Base-by-base conservation (phyloP, 1,140 invertebrate genomes). In the Sarcophaga bullata region DNA sequence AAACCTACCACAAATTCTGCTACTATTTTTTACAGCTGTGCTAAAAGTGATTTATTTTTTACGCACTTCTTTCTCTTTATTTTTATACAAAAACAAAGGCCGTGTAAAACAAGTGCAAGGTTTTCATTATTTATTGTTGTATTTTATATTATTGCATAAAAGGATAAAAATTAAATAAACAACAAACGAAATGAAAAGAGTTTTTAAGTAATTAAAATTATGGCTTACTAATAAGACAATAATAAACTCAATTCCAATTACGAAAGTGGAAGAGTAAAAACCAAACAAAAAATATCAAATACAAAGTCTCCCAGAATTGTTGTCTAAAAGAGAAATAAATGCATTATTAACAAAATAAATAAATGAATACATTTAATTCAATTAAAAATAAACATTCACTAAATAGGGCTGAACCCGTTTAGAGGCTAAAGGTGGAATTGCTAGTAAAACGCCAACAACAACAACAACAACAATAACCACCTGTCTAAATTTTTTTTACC, bases 21-120 rank as follows among this genome's bases (percentile, higher is more conserved):
- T 58, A 58, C 54, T 58, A 58, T n/a, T n/a, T 58, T n/a, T 19
- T 25, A 19, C 62, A 68, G 19, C 62, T n/a, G 7, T 17, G 62
- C 3, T 62, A n/a, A 62, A 13, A 62, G 10, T 7, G 19, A 68
- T 25, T 68, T 68, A 19, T 68, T 68, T 68, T 68, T 68, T 68
- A 68, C 62, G 62, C 62, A 68, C 19, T 68, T 68, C n/a, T 68
- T 68, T 68, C 17, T 68, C 50, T 52, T 25, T 68, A 6, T 19
- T 68, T 68, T 68, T 19, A 62, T 8, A 68, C 17, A 68, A 68
- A 68, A 68, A 68, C 62, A 68, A 68, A 25, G 62, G 7, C n/a
- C n/a, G 62, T 68, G n/a, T 19, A 68, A 19, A 68, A 68, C 62
- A 68, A 68, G 62, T 68, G 62, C 62, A 68, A 68, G 49, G 46